Evolutionary conservation across 2,113 vertebrate genomes (phyloP).

Genomic region (Penelope pileata): DNA sequence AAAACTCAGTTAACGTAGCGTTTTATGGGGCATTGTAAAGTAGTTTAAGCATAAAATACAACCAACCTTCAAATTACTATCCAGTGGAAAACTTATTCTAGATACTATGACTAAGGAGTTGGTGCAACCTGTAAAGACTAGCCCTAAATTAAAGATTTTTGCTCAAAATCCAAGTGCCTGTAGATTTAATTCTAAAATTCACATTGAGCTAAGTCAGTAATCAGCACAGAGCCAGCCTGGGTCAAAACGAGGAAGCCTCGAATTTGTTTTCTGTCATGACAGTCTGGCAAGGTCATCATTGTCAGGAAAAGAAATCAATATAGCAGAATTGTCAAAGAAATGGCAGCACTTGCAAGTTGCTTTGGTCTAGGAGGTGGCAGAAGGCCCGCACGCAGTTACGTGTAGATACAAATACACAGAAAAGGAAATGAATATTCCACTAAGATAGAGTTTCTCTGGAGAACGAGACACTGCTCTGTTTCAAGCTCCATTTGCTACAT

Average conservation of each 20-base stretch:
- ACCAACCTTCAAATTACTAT: constrained; percentile 39
- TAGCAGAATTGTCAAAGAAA: not conserved
- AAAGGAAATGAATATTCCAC: not conserved
- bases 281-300: not conserved
- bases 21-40: constrained; percentile 47
- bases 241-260: not conserved
- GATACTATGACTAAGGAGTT: not conserved
- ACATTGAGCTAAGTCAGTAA: not conserved
- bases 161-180: not conserved
- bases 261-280: not conserved
- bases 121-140: not conserved
- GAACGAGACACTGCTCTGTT: not conserved
- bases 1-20: constrained; percentile 39
- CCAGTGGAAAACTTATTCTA: not conserved
- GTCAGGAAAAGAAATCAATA: not conserved
- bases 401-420: not conserved
- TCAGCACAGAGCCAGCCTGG: not conserved
- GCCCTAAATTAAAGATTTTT: not conserved
- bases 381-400: not conserved
- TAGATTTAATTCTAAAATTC: not conserved
- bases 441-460: not conserved
- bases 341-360: not conserved
- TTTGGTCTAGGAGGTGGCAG: not conserved
- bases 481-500: not conserved
- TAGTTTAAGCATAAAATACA: constrained; percentile 57